These are phyloP conservation scores for Parauchenoglanis ngamensis DNA, from an alignment of 2,797 vertebrate genomes.

Conservation along the genomic window DNA sequence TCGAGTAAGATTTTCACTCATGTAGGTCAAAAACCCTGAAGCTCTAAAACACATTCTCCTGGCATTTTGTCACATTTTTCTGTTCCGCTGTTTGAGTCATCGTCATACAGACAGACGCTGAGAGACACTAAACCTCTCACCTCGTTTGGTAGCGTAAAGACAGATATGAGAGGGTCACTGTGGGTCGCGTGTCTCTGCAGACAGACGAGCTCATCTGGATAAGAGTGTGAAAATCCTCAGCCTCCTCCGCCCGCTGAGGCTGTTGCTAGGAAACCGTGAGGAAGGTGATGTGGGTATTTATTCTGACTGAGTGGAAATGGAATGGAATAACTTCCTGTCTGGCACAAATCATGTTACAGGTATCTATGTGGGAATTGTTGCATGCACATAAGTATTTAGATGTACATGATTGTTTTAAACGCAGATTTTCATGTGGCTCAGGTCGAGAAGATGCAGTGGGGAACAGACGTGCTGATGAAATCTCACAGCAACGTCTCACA, in stretches of 20 bases:
- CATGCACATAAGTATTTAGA: not conserved
- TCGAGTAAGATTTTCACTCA: not conserved
- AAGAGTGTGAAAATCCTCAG: slow-evolving; percentile 68
- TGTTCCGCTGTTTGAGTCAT: slow-evolving; percentile 3
- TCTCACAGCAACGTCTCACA: slow-evolving; percentile 39
- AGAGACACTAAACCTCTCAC: slow-evolving; percentile 29
- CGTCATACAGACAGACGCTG: slow-evolving; percentile 28
- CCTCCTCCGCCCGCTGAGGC: slow-evolving; percentile 65
- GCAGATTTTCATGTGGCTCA: not conserved
- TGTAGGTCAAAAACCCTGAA: slow-evolving; percentile 3
- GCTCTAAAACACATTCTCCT: not conserved
- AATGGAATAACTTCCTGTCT: slow-evolving; percentile 49
- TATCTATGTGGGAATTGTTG: not conserved
- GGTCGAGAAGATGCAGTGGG: slow-evolving; percentile 23
- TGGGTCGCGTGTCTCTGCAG: slow-evolving; percentile 58
- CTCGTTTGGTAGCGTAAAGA: slow-evolving; percentile 16
- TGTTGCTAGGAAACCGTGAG: slow-evolving; percentile 75
- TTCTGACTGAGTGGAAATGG: slow-evolving; percentile 22
- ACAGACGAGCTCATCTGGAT: slow-evolving; percentile 64
- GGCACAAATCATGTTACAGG: slow-evolving; percentile 7
- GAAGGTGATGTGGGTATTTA: slow-evolving; percentile 59
- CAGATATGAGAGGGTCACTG: slow-evolving; percentile 50
- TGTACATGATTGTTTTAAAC: not conserved
- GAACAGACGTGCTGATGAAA: slow-evolving; percentile 54
- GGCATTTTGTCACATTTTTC: not conserved